These are phyloP conservation scores for Pelmatolapia mariae DNA, from an alignment of 2,113 vertebrate genomes.

Conservation along the genomic window DNA sequence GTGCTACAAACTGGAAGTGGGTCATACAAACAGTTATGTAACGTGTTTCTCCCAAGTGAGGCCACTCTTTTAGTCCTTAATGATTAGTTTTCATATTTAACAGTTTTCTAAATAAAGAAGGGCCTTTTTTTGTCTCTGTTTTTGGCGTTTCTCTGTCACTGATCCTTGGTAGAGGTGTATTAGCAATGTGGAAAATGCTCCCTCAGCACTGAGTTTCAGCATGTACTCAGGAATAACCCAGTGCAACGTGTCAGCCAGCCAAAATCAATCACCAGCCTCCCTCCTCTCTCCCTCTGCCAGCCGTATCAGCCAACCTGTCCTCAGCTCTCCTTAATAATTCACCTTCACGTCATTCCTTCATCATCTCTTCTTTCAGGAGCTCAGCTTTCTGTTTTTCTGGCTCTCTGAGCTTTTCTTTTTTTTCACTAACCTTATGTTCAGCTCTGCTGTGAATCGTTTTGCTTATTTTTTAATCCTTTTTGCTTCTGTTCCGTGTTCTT, in stretches of 20 bases:
- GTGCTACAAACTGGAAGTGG: background rate
- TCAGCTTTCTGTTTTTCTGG: background rate
- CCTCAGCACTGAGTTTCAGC: background rate
- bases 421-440: background rate
- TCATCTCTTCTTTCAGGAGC: conserved; percentile 15
- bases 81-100: background rate
- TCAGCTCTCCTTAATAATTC: conserved; percentile 43
- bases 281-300: background rate
- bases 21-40: background rate
- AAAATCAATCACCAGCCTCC: conserved; percentile 44
- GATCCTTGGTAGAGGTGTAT: background rate
- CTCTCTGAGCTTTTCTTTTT: background rate
- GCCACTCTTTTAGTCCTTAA: background rate
- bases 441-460: background rate
- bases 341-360: conserved; percentile 1
- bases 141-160: background rate
- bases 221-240: conserved; percentile 21
- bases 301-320: background rate
- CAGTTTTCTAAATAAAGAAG: background rate
- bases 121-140: background rate
- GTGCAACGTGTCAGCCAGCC: background rate
- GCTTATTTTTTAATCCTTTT: background rate
- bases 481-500: background rate
- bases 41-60: background rate
- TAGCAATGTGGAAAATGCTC: background rate